phyloP scores from a whole-genome alignment of 35 echinoderm and acorn worm species.

The Acanthaster planci region DNA sequence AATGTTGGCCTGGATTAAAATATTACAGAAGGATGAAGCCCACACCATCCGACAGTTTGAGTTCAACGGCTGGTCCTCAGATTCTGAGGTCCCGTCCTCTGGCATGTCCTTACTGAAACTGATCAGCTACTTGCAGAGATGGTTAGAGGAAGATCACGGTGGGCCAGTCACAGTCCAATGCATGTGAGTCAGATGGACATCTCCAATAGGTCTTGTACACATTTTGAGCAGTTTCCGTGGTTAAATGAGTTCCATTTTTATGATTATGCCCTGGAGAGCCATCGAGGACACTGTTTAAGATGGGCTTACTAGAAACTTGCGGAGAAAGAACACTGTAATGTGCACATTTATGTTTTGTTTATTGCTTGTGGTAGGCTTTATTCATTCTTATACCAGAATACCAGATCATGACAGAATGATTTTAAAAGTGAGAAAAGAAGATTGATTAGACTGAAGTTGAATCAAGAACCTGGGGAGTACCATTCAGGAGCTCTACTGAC shows the following conservation, averaged over 20 bases:
- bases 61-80: constrained; percentile 21
- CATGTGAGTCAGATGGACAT: constrained; percentile 22
- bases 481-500: background rate
- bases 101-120: constrained; percentile 14
- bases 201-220: background rate
- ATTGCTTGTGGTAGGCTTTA: too few species aligned
- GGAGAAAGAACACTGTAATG: too few species aligned
- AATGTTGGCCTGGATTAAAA: too few species aligned
- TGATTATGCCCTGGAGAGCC: too few species aligned
- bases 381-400: too few species aligned
- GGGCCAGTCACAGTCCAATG: constrained; percentile 42
- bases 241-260: too few species aligned
- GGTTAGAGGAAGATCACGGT: background rate
- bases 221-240: too few species aligned
- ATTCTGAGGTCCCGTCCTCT: constrained; percentile 1
- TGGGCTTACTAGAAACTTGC: too few species aligned
- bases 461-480: background rate
- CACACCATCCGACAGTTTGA: constrained; percentile 41
- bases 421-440: too few species aligned
- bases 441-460: background rate
- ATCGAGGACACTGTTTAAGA: too few species aligned
- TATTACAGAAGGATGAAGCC: background rate
- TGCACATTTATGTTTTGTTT: too few species aligned
- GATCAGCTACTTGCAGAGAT: background rate
- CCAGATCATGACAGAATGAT: too few species aligned